Percentiles rank a stretch among this genome's conserved stretches.
Evolutionary conservation across 2,888 invertebrate genomes (phyloP).

Genomic region (Cancer borealis): DNA sequence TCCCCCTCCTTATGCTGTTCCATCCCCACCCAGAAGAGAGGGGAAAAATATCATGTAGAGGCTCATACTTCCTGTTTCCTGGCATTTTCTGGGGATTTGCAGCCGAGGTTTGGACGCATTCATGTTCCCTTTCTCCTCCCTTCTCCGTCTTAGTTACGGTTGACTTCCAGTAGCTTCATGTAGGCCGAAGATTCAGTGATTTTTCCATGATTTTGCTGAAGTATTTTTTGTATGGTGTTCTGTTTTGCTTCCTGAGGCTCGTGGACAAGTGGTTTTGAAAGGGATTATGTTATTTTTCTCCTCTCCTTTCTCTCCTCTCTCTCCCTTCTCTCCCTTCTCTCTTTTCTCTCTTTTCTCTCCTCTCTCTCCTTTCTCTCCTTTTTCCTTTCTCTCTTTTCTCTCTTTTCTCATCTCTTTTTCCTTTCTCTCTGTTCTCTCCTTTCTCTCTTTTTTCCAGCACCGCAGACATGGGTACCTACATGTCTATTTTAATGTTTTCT

Average conservation of each 20-base stretch:
- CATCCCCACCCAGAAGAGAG: not conserved
- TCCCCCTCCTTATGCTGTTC: not conserved
- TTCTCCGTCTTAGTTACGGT: not conserved
- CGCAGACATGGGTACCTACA: no score
- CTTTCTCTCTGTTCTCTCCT: not conserved
- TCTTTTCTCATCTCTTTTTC: not conserved
- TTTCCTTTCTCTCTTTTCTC: not conserved
- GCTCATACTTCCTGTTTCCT: not conserved
- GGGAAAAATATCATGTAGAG: not conserved
- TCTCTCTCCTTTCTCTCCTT: not conserved
- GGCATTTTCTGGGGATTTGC: slow-evolving; percentile 41
- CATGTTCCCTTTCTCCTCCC: not conserved
- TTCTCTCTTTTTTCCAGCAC: no score
- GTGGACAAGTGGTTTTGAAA: not conserved
- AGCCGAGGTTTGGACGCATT: not conserved
- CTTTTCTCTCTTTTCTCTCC: slow-evolving; percentile 1
- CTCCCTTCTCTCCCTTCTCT: not conserved
- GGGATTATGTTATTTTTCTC: not conserved
- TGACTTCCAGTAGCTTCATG: not conserved
- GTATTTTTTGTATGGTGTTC: not conserved
- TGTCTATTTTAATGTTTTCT: not conserved
- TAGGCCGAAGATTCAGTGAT: not conserved
- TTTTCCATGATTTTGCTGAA: not conserved
- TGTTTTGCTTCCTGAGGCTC: not conserved
- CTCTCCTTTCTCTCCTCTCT: not conserved